Evolutionary conservation across 2,113 vertebrate genomes (phyloP).

Genomic region (Pionites leucogaster): DNA sequence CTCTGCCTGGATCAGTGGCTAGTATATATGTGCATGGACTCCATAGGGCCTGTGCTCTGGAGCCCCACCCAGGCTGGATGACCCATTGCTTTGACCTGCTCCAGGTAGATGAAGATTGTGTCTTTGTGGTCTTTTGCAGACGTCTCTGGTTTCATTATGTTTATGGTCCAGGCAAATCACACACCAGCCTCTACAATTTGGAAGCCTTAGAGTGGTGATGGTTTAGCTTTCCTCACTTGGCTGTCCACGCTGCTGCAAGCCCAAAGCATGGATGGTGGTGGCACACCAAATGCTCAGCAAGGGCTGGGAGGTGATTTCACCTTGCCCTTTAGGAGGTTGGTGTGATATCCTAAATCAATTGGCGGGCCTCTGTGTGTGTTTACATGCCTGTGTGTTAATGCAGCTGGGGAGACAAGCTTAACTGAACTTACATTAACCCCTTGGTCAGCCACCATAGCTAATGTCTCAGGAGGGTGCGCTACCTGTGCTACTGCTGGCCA

Average conservation of each 20-base stretch:
- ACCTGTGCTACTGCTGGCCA: not conserved
- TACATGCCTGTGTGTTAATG: accelerated
- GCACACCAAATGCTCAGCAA: not conserved
- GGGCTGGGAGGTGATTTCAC: not conserved
- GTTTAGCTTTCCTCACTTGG: accelerated
- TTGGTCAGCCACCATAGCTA: not conserved
- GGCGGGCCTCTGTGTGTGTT: not conserved
- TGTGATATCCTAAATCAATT: not conserved
- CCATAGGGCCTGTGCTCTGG: not conserved
- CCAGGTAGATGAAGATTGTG: not conserved
- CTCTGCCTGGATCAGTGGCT: not conserved
- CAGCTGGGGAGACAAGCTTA: not conserved
- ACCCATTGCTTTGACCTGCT: not conserved
- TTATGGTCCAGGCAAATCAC: not conserved
- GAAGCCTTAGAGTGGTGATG: not conserved
- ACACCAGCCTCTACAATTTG: not conserved
- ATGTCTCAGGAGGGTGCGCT: not conserved
- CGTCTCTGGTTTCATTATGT: not conserved
- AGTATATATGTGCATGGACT: accelerated
- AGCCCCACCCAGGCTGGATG: not conserved
- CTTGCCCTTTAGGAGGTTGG: not conserved
- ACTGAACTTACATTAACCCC: not conserved
- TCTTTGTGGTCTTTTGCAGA: not conserved
- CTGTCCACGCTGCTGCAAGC: accelerated
- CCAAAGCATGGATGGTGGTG: not conserved